phyloP scores from a whole-genome alignment of 2,113 vertebrate species.

The Peromyscus polionotus region DNA sequence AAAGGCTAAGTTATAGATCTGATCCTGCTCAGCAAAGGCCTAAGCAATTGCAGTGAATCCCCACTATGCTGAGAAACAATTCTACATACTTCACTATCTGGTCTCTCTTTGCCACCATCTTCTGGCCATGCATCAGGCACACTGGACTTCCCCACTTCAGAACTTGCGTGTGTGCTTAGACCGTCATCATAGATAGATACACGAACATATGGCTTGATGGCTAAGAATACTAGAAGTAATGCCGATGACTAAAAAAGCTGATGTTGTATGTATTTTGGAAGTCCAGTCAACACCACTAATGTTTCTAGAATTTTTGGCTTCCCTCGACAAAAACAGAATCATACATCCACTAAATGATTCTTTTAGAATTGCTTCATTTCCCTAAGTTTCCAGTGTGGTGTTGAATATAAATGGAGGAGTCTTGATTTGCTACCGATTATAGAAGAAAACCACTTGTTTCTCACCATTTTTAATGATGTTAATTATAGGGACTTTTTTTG shows the following conservation, averaged over 20 bases:
- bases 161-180: neutral
- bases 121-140: neutral
- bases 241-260: neutral
- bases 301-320: neutral
- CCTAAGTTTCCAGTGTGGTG: neutral
- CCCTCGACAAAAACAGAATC: neutral
- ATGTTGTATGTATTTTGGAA: neutral
- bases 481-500: neutral
- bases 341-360: neutral
- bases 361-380: neutral
- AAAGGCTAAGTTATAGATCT: neutral
- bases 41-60: neutral
- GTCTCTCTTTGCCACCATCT: neutral
- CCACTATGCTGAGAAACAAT: neutral
- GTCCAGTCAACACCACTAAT: neutral
- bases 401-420: neutral
- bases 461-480: too few species aligned
- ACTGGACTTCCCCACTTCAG: neutral
- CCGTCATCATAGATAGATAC: neutral
- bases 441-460: neutral
- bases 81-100: neutral
- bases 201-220: neutral
- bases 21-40: neutral
- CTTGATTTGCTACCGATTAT: neutral
- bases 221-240: neutral